Evolutionary conservation across 2,888 invertebrate species (phyloP).

Genomic region (Tipula helvola): DNA sequence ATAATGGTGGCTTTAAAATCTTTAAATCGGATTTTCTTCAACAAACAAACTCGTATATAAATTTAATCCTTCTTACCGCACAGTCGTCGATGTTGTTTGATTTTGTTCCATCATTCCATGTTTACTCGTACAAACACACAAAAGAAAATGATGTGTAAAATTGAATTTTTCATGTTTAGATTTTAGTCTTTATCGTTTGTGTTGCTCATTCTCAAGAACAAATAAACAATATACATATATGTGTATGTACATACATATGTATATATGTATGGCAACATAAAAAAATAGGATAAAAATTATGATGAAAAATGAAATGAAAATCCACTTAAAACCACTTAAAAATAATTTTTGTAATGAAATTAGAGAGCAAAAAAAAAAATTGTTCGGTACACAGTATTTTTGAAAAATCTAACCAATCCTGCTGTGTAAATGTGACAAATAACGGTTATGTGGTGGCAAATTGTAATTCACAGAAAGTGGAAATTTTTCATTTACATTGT

Average conservation of each 20-base stretch:
- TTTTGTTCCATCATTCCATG: background rate
- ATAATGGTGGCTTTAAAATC: background rate
- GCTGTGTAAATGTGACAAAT: background rate
- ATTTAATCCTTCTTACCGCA: background rate
- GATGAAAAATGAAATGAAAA: background rate
- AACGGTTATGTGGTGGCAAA: background rate
- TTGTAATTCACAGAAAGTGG: background rate
- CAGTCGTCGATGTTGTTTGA: background rate
- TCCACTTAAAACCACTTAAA: conserved; percentile 4
- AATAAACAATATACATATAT: background rate
- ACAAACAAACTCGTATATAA: background rate
- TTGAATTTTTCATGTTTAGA: background rate
- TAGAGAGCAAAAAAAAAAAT: background rate
- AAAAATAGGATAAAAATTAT: background rate
- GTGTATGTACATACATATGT: too few relatives aligned
- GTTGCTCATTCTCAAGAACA: background rate
- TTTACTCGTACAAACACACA: background rate
- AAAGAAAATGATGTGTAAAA: background rate
- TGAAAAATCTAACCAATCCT: background rate
- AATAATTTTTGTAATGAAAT: background rate
- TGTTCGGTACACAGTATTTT: background rate
- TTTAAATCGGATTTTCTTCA: background rate
- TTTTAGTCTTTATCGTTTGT: background rate
- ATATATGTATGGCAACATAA: background rate
- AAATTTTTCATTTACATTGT: background rate